A percentile compares a stretch with the other conserved stretches of the same genome.
phyloP scores from a whole-genome alignment of 2,113 vertebrate genomes.

The Periophthalmodon schlosseri region DNA sequence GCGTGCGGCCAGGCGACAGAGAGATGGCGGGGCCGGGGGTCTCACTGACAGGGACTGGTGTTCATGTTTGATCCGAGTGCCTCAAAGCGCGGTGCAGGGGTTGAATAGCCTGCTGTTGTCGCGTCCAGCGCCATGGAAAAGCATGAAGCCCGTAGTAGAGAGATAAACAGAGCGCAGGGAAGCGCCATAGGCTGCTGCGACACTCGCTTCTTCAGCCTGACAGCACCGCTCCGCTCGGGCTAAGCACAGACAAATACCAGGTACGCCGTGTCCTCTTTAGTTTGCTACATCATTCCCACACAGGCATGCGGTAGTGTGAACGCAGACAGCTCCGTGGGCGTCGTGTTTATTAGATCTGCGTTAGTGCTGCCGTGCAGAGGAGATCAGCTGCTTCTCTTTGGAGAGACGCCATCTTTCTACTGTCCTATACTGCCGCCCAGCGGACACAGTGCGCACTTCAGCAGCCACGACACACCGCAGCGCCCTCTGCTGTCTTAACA shows the following conservation, averaged over 20 bases:
- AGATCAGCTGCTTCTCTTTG: constrained; percentile 71
- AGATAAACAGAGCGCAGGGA: constrained; percentile 22
- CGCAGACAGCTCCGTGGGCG: constrained; percentile 31
- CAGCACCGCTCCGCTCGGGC: constrained; percentile 14
- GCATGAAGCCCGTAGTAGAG: neutral
- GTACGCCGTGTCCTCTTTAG: constrained; percentile 13
- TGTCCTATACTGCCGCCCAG: constrained; percentile 35
- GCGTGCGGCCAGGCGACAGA: constrained; percentile 35
- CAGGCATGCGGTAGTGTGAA: neutral
- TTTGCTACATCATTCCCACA: constrained; percentile 6
- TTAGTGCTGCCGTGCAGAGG: constrained; percentile 47
- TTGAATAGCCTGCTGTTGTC: constrained; percentile 53
- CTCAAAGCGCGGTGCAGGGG: constrained; percentile 42
- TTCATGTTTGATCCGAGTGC: constrained; percentile 46
- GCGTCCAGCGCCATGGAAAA: constrained; percentile 30
- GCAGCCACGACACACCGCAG: neutral
- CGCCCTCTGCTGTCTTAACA: constrained; percentile 42
- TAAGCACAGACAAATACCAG: constrained; percentile 23
- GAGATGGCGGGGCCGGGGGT: constrained; percentile 36
- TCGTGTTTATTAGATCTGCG: constrained; percentile 57
- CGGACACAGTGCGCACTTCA: constrained; percentile 13
- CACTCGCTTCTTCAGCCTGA: constrained; percentile 21
- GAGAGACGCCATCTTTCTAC: constrained; percentile 78
- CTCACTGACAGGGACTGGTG: constrained; percentile 49
- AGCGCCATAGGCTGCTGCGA: constrained; percentile 19